phyloP scores from a whole-genome alignment of 2,888 invertebrate species.

The Hydroisotoma schaefferi region DNA sequence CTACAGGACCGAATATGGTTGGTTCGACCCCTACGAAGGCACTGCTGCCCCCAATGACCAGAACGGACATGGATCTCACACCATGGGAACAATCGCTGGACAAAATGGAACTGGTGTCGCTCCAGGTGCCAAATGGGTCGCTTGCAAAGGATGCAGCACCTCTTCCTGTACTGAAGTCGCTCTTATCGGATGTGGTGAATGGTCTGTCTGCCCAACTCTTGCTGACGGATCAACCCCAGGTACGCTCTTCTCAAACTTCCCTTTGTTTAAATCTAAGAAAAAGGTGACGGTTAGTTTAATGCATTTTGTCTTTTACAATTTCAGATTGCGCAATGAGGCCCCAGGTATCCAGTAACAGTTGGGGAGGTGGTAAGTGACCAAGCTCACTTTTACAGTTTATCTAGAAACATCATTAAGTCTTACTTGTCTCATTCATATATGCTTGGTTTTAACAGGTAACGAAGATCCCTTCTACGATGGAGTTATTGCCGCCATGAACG shows the following conservation, averaged over 20 bases:
- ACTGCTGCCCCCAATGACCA: constrained; percentile 7
- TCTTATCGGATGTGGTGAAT: constrained; percentile 24
- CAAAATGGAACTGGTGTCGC: constrained; percentile 29
- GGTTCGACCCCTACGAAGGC: constrained; percentile 23
- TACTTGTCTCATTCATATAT: background rate
- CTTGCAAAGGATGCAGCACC: constrained; percentile 29
- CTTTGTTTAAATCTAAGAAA: too few relatives aligned
- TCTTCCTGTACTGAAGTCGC: constrained; percentile 23
- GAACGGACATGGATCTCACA: constrained; percentile 28
- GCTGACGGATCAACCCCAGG: too few relatives aligned
- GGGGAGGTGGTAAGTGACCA: constrained; percentile 25
- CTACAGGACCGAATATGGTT: constrained; percentile 10
- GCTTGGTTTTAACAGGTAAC: constrained; percentile 2
- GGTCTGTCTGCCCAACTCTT: background rate
- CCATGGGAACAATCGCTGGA: constrained; percentile 28
- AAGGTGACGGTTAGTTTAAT: too few relatives aligned
- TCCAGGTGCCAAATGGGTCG: constrained; percentile 25
- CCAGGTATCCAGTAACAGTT: constrained; percentile 19
- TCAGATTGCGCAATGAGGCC: constrained; percentile 22
- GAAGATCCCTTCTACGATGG: constrained; percentile 22
- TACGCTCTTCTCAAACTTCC: too few relatives aligned
- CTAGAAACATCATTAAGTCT: too few relatives aligned
- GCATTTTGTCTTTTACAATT: too few relatives aligned
- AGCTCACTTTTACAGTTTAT: too few relatives aligned
- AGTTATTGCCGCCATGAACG: constrained; percentile 18